A percentile compares a stretch with the other conserved stretches of the same genome.
phyloP scores from a whole-genome alignment of 1,140 invertebrate species.

The Drosophila athabasca region DNA sequence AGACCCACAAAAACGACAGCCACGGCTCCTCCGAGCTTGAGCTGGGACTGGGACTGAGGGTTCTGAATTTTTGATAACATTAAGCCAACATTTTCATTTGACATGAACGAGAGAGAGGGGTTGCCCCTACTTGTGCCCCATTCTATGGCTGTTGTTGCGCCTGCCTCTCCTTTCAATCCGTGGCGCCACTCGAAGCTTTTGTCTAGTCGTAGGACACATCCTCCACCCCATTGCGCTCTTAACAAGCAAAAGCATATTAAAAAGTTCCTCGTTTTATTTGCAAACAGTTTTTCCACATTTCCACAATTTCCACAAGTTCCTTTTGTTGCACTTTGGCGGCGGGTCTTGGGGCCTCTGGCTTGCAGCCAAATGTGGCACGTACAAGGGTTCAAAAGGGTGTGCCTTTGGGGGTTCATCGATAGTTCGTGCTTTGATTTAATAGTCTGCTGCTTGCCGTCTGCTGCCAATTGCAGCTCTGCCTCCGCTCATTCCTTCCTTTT shows the following conservation, averaged over 20 bases:
- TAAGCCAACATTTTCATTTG: slow-evolving; percentile 76
- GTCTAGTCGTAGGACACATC: slow-evolving; percentile 46
- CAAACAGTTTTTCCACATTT: slow-evolving; percentile 51
- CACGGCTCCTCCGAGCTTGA: background rate
- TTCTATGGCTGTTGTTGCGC: slow-evolving; percentile 3
- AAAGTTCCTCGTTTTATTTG: slow-evolving; percentile 67
- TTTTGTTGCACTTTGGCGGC: slow-evolving; percentile 35
- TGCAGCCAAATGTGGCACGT: slow-evolving; percentile 57
- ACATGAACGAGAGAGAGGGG: slow-evolving; percentile 35
- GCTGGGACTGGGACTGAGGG: too few species aligned
- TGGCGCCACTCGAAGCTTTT: slow-evolving; percentile 66
- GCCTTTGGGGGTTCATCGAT: slow-evolving; percentile 60
- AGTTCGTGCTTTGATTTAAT: slow-evolving; percentile 81
- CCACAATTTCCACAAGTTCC: slow-evolving; percentile 38
- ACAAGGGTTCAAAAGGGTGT: slow-evolving; percentile 11
- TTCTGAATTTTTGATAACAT: slow-evolving; percentile 74
- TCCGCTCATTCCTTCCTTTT: too few species aligned
- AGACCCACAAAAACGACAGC: background rate
- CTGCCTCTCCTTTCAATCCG: slow-evolving; percentile 45
- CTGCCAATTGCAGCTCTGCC: slow-evolving; percentile 57
- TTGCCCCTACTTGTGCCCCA: background rate
- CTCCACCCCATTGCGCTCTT: slow-evolving; percentile 9
- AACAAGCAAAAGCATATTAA: slow-evolving; percentile 59
- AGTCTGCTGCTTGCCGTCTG: slow-evolving; percentile 61
- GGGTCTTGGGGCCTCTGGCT: slow-evolving; percentile 18